Evolutionary conservation across 2,888 invertebrate genomes (phyloP).

Genomic region (Hirtodrosophila cameraria): DNA sequence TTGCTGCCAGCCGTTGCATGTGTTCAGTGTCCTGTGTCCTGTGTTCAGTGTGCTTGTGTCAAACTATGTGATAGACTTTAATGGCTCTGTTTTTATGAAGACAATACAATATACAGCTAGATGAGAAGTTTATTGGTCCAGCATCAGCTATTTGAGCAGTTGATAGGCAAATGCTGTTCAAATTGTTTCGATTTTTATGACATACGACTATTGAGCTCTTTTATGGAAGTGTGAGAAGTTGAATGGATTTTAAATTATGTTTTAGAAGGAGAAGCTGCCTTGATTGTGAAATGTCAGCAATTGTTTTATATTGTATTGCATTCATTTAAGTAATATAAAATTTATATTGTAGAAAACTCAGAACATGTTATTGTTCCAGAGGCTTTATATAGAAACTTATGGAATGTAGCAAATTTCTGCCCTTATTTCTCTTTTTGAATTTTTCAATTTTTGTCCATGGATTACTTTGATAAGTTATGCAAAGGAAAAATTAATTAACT

Average conservation of each 20-base stretch:
- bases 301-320: not conserved
- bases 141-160: constrained; percentile 15
- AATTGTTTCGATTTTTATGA: constrained; percentile 15
- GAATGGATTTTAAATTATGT: constrained; percentile 3
- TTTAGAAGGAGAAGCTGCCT: not conserved
- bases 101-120: constrained; percentile 9
- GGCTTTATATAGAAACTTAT: too few relatives aligned
- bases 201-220: constrained; percentile 5
- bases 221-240: not conserved
- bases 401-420: too few relatives aligned
- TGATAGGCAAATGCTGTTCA: constrained; percentile 20
- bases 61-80: constrained; percentile 15
- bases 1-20: constrained; percentile 18
- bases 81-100: constrained; percentile 26
- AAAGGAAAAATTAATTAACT: too few relatives aligned
- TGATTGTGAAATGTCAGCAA: constrained; percentile 10
- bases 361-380: too few relatives aligned
- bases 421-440: too few relatives aligned
- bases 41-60: constrained; percentile 1
- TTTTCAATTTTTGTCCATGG: too few relatives aligned
- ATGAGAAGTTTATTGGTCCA: constrained; percentile 34
- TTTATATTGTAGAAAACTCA: too few relatives aligned
- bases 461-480: too few relatives aligned
- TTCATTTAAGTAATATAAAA: not conserved
- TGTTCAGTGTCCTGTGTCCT: not conserved